phyloP scores from a whole-genome alignment of 2,797 vertebrate genomes.

The Sebastes steindachneri region DNA sequence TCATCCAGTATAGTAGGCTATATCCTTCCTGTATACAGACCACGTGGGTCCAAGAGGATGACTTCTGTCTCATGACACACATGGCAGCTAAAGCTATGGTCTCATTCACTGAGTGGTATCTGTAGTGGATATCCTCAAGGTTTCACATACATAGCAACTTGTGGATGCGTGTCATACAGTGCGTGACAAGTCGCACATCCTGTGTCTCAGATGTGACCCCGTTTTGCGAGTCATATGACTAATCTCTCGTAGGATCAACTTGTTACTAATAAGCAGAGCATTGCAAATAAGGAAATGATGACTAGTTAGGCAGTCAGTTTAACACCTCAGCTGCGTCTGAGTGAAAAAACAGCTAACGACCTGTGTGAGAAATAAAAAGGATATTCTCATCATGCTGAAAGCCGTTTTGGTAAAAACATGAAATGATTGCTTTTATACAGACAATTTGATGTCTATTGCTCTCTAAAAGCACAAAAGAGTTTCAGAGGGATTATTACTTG shows the following conservation, averaged over 20 bases:
- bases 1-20: neutral
- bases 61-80: conserved; percentile 33
- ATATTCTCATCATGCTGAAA: conserved; percentile 19
- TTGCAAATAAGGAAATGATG: conserved; percentile 61
- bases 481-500: neutral
- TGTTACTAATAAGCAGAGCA: conserved; percentile 21
- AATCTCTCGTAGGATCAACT: neutral
- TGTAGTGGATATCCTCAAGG: neutral
- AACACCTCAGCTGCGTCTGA: neutral
- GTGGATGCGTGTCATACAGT: neutral
- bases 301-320: conserved; percentile 14
- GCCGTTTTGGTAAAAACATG: neutral
- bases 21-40: neutral
- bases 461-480: neutral
- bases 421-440: neutral
- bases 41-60: conserved; percentile 12
- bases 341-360: neutral
- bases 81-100: neutral
- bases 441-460: neutral
- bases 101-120: neutral
- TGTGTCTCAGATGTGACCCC: neutral
- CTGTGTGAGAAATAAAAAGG: neutral
- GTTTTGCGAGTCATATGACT: conserved; percentile 32
- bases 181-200: conserved; percentile 7
- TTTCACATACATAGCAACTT: neutral